These are phyloP conservation scores for Semotilus atromaculatus DNA, from an alignment of 2,797 vertebrate genomes.

Conservation along the genomic window DNA sequence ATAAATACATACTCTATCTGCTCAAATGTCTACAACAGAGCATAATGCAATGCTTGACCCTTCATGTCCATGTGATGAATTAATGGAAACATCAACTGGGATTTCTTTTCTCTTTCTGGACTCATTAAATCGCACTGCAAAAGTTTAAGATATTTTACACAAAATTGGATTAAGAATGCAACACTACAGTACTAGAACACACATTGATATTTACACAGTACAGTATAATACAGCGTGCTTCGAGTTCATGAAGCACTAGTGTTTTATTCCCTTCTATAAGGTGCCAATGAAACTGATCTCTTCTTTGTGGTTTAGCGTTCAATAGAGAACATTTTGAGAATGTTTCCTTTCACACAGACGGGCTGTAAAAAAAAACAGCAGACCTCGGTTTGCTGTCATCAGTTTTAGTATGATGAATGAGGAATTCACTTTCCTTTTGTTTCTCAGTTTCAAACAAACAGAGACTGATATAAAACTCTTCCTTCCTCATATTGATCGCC, in stretches of 20 bases:
- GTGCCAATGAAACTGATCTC: not conserved
- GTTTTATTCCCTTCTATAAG: not conserved
- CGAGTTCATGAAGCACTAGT: not conserved
- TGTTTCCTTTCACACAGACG: not conserved
- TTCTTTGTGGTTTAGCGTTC: not conserved
- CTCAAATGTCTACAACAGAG: not conserved
- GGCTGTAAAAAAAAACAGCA: not conserved
- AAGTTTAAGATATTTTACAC: not conserved
- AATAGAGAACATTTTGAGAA: not conserved
- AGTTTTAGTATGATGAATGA: constrained; percentile 23
- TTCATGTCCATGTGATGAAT: not conserved
- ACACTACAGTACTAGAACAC: not conserved
- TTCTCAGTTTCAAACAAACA: constrained; percentile 32
- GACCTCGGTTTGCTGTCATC: not conserved
- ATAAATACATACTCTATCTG: not conserved
- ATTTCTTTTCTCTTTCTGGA: not conserved
- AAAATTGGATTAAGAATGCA: not conserved
- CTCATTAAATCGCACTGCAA: not conserved
- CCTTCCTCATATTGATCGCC: constrained; percentile 14
- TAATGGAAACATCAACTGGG: not conserved
- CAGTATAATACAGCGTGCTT: not conserved
- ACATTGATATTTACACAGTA: not conserved
- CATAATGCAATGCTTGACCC: not conserved
- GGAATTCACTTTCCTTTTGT: constrained; percentile 15
- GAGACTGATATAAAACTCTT: constrained; percentile 24